Base-by-base conservation (phyloP, 64 coral and sea anemone genomes). In the Dendrophyllia cribrosa region DNA sequence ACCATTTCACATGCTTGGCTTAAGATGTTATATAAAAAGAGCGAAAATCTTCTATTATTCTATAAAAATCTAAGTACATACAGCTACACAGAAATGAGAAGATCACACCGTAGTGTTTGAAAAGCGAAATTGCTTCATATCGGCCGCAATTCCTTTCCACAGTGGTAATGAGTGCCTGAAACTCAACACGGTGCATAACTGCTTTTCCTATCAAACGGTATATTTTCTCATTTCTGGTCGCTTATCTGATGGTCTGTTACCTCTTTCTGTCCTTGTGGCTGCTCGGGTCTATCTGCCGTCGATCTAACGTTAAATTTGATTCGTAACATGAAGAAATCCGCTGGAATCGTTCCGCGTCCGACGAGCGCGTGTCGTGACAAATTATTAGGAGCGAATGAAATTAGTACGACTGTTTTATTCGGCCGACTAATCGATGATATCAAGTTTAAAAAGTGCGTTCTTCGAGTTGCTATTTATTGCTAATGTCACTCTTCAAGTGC, bases 231-330 rank as follows among this genome's bases (percentile, higher is more conserved):
- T 67, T 49, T 47, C 80, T 84, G 60, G 44, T 84, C 44, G 17
- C 7, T 67, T 84, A 84, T 84, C 80, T 84, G 80, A 84, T 84
- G 62, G 66, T n/a, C 45, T n/a, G 10, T 83, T 84, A 84, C 80
- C 80, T 84, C 10, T 21, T 9, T 52, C 62, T 84, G 80, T 84
- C 44, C 80, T 51, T 84, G 80, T 21, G 60, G 19, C 80, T 66
- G 61, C 44, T 68, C 62, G 43, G 61, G 45, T 68, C 60, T 84
- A 47, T 63, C 80, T 67, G 62, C 61, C 62, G 80, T 84, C 61
- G 80, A 84, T 84, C 61, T 84, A 61, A 84, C 80, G 63, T 84
- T 84, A 68, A 84, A 84, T 84, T 84, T 84, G 80, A 84, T 84
- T 84, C 80, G 80, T 67, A 84, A 47, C 80, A 84, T 84, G 60